Evolutionary conservation across 1,140 invertebrate species (phyloP), one percentile per base, ranked within the genome.

Genomic region (Anagrus nilaparvatae): DNA sequence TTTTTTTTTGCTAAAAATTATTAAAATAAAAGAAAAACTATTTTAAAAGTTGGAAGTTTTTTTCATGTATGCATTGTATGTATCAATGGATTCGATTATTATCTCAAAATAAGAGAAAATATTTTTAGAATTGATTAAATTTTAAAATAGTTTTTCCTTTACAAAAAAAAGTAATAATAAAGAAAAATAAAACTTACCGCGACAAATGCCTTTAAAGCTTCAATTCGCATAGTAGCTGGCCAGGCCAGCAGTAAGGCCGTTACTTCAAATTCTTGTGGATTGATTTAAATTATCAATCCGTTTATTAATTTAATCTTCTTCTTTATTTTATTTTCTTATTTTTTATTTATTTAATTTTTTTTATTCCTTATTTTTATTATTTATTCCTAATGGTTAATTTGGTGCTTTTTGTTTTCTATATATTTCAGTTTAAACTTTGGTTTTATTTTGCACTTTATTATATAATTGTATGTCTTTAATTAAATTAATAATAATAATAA

Each of bases 191-290:
- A 42, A 52, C 60, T 64, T 54, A 68, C 65, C 65, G 64, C 65
- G 61, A 65, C 59, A 54, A 66, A 56, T 61, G 56, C 54, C 51
- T 57, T 54, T 58, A 63, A 60, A 66, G 59, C 65, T 65, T 60
- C 64, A 67, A 68, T 68, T 68, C 61, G 64, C 65, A 68, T 68
- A 67, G 64, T 68, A 68, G 65, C 64, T 68, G 64, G 64, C 64
- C 65, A 58, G 62, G 63, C 64, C 65, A 67, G 64, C 63, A 51
- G 51, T 43, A 54, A 65, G 63, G 65, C 63, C 63, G 61, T 60
- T 53, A 53, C 45, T 63, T 54, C 38, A 31, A 35, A 30, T 25
- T 53, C 55, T 52, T 44, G 39, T 53, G 56, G 58, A 57, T 52
- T 55, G 60, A 60, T 54, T 45, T 42, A 19, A 44, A 47, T 44